Evolutionary conservation across 1,140 invertebrate species (phyloP).

Genomic region (Aricia agestis): DNA sequence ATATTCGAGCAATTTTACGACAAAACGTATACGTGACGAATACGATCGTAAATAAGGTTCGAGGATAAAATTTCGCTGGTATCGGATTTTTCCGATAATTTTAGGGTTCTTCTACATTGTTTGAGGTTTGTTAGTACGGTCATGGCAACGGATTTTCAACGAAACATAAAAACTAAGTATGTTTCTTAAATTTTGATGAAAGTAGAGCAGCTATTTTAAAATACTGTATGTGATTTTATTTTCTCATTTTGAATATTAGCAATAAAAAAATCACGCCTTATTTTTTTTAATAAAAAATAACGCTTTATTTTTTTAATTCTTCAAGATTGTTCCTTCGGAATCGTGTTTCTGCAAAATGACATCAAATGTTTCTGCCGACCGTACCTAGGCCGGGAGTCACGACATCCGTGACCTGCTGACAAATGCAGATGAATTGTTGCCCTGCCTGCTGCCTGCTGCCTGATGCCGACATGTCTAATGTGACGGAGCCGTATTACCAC

Average conservation of each 20-base stretch:
- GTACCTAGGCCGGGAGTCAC: conserved; percentile 48
- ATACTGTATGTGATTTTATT: too few species aligned
- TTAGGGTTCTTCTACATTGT: conserved; percentile 17
- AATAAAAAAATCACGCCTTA: too few species aligned
- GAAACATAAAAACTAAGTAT: too few species aligned
- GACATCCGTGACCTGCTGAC: conserved; percentile 60
- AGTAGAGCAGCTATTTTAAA: too few species aligned
- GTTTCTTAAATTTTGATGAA: too few species aligned
- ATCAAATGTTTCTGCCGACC: neutral
- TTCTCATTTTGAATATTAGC: too few species aligned
- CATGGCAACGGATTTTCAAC: neutral
- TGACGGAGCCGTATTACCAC: conserved; percentile 41
- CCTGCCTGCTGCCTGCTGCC: conserved; percentile 32
- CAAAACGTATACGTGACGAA: conserved; percentile 37
- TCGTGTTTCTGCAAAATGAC: neutral
- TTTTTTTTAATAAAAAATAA: too few species aligned
- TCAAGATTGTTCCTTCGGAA: neutral
- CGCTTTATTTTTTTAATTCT: neutral
- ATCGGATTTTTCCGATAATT: conserved; percentile 16
- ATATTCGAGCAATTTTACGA: conserved; percentile 49
- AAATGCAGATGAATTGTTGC: conserved; percentile 69
- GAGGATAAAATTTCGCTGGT: conserved; percentile 26
- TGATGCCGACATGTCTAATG: conserved; percentile 39
- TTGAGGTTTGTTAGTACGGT: conserved; percentile 29
- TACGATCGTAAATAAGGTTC: conserved; percentile 36